Conservation (phyloP, 2,113 vertebrate species). For the Cottus gobio region DNA sequence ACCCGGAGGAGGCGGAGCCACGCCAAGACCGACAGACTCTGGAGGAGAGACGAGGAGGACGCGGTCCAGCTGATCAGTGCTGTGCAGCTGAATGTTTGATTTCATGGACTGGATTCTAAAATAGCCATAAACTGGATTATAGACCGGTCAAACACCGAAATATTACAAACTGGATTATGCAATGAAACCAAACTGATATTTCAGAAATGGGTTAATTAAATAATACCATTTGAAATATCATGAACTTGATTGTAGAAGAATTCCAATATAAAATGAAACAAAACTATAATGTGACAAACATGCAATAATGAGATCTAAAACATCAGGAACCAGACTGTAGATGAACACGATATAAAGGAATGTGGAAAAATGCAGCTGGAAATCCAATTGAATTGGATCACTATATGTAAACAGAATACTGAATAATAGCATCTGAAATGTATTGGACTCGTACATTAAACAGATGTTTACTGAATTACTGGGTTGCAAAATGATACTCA, state of each 20-base stretch:
- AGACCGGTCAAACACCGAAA: not conserved
- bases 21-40: not conserved
- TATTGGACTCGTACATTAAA: not conserved
- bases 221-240: not conserved
- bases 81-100: not conserved
- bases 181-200: not conserved
- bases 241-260: not conserved
- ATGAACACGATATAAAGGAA: too few species aligned
- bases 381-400: too few species aligned
- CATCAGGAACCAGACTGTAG: not conserved
- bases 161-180: not conserved
- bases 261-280: not conserved
- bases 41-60: not conserved
- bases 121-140: not conserved
- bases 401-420: not conserved
- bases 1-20: not conserved
- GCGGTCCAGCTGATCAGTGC: too few species aligned
- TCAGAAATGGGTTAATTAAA: too few species aligned
- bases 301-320: not conserved
- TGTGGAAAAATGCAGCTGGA: too few species aligned
- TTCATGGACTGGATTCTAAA: not conserved
- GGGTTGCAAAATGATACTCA: not conserved
- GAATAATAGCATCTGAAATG: not conserved
- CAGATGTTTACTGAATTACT: not conserved
- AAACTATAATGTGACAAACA: not conserved